phyloP scores from a whole-genome alignment of 1,140 invertebrate species.

The Venustaconcha ellipsiformis region DNA sequence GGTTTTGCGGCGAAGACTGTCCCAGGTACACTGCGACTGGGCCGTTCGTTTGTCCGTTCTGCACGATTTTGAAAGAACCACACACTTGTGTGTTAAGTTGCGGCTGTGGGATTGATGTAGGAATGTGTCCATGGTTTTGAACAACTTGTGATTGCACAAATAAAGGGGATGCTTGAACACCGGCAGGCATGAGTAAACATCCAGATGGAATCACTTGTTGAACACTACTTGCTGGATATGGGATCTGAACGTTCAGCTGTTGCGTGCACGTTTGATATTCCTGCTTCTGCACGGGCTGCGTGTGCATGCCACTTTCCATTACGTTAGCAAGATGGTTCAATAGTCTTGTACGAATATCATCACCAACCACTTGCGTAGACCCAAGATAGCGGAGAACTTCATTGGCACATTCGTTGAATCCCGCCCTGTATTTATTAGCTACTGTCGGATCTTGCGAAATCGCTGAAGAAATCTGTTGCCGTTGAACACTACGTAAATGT shows the following conservation, averaged over 20 bases:
- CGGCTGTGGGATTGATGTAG: conserved; percentile 12
- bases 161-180: conserved; percentile 26
- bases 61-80: conserved; percentile 30
- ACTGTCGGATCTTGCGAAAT: conserved; percentile 84
- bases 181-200: conserved; percentile 26
- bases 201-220: conserved; percentile 13
- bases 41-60: conserved; percentile 4
- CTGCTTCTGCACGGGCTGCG: neutral
- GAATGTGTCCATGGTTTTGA: conserved; percentile 10
- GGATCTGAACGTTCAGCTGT: conserved; percentile 34
- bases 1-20: conserved; percentile 13
- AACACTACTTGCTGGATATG: conserved; percentile 5
- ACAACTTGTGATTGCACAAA: conserved; percentile 14
- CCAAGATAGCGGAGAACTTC: conserved; percentile 88
- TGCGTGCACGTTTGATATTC: neutral
- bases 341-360: conserved; percentile 70
- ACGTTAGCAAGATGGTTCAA: conserved; percentile 39
- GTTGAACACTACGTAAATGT: conserved; percentile 74
- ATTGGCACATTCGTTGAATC: conserved; percentile 88
- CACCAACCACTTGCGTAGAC: conserved; percentile 86
- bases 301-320: conserved; percentile 11
- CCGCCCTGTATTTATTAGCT: conserved; percentile 86
- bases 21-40: conserved; percentile 28
- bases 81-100: conserved; percentile 17
- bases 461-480: conserved; percentile 63